Conservation (phyloP, 2,888 invertebrate species). For the Eurytoma adleriae region DNA sequence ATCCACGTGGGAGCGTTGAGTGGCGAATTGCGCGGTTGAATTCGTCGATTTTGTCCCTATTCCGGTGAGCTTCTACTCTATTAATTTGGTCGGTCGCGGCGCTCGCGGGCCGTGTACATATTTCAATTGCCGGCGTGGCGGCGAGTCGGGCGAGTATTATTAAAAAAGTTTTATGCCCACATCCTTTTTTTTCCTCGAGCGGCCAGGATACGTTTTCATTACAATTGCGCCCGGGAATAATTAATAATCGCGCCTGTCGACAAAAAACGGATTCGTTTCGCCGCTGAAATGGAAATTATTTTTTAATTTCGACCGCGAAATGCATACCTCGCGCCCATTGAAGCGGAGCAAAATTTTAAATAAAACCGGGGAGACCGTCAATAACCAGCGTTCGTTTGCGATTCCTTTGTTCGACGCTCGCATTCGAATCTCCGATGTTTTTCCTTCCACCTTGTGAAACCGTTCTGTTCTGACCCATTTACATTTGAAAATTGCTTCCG, state of each 20-base stretch:
- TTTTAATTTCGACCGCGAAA: not conserved
- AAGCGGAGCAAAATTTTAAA: not conserved
- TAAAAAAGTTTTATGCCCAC: slow-evolving; percentile 24
- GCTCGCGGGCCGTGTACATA: not conserved
- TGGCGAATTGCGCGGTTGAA: not conserved
- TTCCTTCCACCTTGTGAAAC: no score
- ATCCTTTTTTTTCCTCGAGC: not conserved
- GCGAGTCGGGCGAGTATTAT: not conserved
- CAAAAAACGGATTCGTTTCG: not conserved
- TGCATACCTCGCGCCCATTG: not conserved
- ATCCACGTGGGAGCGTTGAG: not conserved
- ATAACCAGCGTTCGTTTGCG: not conserved
- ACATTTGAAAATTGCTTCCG: not conserved
- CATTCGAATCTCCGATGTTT: not conserved
- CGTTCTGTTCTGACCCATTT: not conserved
- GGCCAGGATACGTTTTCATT: slow-evolving; percentile 12
- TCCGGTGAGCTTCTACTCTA: not conserved
- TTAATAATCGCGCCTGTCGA: not conserved
- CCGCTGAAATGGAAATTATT: slow-evolving; percentile 1
- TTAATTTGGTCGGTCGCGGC: not conserved
- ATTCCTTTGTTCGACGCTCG: not conserved
- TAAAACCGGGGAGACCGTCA: no score
- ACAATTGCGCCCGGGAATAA: slow-evolving; percentile 14
- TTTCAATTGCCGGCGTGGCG: not conserved
- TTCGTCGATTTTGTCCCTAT: not conserved